Base-by-base conservation (phyloP, 2,797 vertebrate genomes). In the Octomys mimax region DNA sequence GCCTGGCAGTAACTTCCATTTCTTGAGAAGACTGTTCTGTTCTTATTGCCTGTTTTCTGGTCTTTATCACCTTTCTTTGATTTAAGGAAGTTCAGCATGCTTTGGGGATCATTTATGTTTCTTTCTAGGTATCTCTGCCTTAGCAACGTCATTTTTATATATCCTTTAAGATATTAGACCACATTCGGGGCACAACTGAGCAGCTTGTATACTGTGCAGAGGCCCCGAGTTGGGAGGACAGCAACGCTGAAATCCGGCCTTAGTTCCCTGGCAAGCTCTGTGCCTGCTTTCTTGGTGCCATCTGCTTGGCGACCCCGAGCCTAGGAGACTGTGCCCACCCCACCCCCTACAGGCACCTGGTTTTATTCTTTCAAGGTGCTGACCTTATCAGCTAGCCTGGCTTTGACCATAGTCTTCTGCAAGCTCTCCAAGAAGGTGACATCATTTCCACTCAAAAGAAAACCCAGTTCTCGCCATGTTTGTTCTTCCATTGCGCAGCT, bases 21-120 rank as follows among this genome's bases (percentile, higher is more conserved):
- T 71, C 80, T 86, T 86, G 31, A 91, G 64, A 91, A 87, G n/a
- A 21, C 39, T 92, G 92, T 87, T 87, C 24, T 84, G 5, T 94
- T 84, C 28, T 42, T 31, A 62, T 46, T 31, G 31, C n/a, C 31
- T 88, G 82, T 59, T 91, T 84, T 90, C 87, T 57, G 31, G 64
- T 87, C 71, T 91, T 88, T n/a, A 39, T 22, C 52, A 54, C 42
- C 79, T 85, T 16, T 75, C 54, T 93, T 66, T 80, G 36, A 80
- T 39, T 84, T 93, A 84, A 80, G 79, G 84, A 93, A 73, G 28
- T n/a, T 57, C 49, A 94, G 22, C 52, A 18, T 87, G 31, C 82
- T 57, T 88, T 49, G 77, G 68, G 59, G 66, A n/a, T 91, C 46
- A 39, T 81, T 90, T 85, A 0, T 80, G 39, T 81, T 90, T 82